Evolutionary conservation across 2,888 invertebrate genomes (phyloP), one percentile per base, ranked within the genome.

Genomic region (Amphipoea lucens): DNA sequence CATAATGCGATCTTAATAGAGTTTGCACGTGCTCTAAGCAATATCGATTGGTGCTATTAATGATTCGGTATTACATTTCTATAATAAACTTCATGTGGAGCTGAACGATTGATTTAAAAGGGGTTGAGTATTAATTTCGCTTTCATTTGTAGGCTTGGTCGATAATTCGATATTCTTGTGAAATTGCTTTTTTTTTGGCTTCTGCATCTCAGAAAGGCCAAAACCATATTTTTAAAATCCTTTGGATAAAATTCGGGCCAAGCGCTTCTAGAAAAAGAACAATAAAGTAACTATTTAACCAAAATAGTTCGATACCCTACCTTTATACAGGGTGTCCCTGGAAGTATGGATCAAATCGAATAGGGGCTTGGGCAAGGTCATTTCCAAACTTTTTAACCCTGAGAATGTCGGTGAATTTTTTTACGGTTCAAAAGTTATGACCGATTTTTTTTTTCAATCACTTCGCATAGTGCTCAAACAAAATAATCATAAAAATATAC

Each of bases 21-120:
- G 86, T 87, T 84, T 82, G 91, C 90, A 90, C 90, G 90, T 91
- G 88, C 88, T 72, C 1, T 76, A 73, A 42, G 74, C 57, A 78
- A 76, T 73, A 83, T 75, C 81, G 76, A 87, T 78, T 79, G 81
- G 72, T 67, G 72, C 77, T 85, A 84, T 85, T 69, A 84, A 87
- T 69, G 78, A 75, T 77, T 81, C 48, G 40, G 79, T 79, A 54
- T 83, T 70, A 74, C 23, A 80, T 84, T 87, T 82, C 74, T 40
- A 78, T 71, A 71, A 57, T 66, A 79, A 74, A 83, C 45, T 60
- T 54, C 36, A 66, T 72, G 14, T 54, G 40, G n/a, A 60, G 45
- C 42, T 45, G 62, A 69, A 74, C 12, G 48, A 51, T 68, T 42
- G n/a, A 60, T n/a, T 42, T 51, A 23, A 12, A 72, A 75, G 42